A percentile compares a stretch with the other conserved stretches of the same genome.
Evolutionary conservation across 2,113 vertebrate species (phyloP).

Genomic region (Martes martes): DNA sequence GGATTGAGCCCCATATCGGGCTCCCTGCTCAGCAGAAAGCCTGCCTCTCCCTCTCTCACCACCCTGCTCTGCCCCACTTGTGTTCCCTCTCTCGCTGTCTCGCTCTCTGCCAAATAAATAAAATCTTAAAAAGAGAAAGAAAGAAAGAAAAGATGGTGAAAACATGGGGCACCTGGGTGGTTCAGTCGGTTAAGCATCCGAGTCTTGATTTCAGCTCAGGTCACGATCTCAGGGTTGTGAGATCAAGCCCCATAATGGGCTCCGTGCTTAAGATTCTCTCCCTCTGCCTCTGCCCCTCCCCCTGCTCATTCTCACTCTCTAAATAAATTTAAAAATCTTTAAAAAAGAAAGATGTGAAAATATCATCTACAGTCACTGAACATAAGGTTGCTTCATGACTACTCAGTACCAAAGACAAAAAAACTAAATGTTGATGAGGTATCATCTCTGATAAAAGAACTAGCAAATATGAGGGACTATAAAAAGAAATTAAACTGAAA

Average conservation of each 20-base stretch:
- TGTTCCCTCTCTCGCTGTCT: no score
- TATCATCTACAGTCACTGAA: not conserved
- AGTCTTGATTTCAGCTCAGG: not conserved
- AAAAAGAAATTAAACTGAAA: conserved; percentile 37
- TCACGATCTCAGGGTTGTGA: not conserved
- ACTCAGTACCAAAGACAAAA: not conserved
- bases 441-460: not conserved
- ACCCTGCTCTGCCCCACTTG: no score
- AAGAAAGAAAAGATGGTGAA: not conserved
- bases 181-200: not conserved
- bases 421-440: not conserved
- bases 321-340: not conserved
- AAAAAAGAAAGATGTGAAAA: not conserved
- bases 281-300: not conserved
- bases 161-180: not conserved
- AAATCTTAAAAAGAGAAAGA: no score
- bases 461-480: not conserved
- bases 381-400: not conserved
- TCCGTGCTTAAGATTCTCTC: not conserved
- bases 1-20: no score
- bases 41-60: no score
- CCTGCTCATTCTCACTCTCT: not conserved
- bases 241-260: not conserved
- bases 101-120: no score
- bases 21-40: no score